phyloP scores from a whole-genome alignment of 2,888 invertebrate species.

The Nymphalis polychloros region DNA sequence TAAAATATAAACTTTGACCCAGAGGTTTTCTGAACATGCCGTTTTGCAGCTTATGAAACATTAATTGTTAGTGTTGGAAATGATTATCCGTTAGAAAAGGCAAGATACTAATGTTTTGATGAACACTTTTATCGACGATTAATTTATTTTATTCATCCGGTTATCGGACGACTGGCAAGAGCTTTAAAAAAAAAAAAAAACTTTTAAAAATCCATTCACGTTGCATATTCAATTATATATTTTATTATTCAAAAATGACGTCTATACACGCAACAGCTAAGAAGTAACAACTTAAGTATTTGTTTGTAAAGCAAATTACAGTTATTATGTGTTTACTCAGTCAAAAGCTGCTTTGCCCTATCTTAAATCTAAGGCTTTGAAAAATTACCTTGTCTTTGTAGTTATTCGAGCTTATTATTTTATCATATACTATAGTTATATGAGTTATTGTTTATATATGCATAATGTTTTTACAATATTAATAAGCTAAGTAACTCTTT shows the following conservation, averaged over 20 bases:
- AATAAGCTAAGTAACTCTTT: too few species aligned
- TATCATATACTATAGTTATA: not conserved
- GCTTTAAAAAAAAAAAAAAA: too few species aligned
- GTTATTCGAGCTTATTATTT: not conserved
- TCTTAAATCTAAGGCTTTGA: constrained; percentile 6
- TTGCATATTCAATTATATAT: constrained; percentile 4
- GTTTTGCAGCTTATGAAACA: too few species aligned
- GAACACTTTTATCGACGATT: too few species aligned
- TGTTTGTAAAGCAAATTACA: constrained; percentile 26
- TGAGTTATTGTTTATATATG: not conserved
- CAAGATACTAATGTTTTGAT: too few species aligned
- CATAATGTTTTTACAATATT: too few species aligned
- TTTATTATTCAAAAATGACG: constrained; percentile 13
- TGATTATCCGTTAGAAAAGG: too few species aligned
- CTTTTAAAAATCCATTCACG: not conserved
- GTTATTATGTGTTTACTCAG: constrained; percentile 19
- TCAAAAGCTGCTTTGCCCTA: constrained; percentile 11
- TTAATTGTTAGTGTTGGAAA: too few species aligned
- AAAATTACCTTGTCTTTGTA: not conserved
- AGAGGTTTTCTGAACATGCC: too few species aligned
- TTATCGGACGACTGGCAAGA: too few species aligned
- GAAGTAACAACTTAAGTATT: constrained; percentile 19
- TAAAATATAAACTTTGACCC: too few species aligned
- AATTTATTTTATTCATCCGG: too few species aligned
- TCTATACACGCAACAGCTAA: constrained; percentile 20